A percentile compares a stretch with the other conserved stretches of the same genome.
Conservation (phyloP, 2,797 vertebrate genomes). For the Selene dorsalis region DNA sequence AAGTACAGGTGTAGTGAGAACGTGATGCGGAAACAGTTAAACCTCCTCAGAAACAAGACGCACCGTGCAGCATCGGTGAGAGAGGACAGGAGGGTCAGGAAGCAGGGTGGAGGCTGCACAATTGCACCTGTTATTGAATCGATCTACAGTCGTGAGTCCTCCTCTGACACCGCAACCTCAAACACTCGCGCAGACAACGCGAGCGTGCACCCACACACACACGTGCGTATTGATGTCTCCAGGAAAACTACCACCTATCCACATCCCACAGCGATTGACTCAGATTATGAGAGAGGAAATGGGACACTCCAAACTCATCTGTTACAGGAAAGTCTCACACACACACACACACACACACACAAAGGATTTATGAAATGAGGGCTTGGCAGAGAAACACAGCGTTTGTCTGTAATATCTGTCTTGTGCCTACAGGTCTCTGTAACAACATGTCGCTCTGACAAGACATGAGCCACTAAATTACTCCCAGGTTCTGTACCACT, state of each 20-base stretch:
- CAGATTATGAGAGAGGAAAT: slow-evolving; percentile 61
- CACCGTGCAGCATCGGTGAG: not conserved
- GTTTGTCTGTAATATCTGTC: slow-evolving; percentile 30
- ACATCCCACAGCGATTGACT: slow-evolving; percentile 40
- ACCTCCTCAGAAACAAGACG: slow-evolving; percentile 8
- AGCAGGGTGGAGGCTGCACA: slow-evolving; percentile 49
- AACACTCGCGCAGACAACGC: slow-evolving; percentile 24
- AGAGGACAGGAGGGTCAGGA: slow-evolving; percentile 46
- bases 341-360: slow-evolving; percentile 7
- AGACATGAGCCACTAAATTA: slow-evolving; percentile 66
- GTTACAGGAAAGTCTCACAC: slow-evolving; percentile 19
- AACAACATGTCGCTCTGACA: slow-evolving; percentile 46
- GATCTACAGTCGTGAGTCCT: slow-evolving; percentile 61
- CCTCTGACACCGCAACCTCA: slow-evolving; percentile 42
- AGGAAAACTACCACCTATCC: slow-evolving; percentile 47
- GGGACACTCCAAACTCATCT: slow-evolving; percentile 49
- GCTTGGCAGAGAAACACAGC: slow-evolving; percentile 16
- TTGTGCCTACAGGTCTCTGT: slow-evolving; percentile 43
- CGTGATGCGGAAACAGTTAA: slow-evolving; percentile 38
- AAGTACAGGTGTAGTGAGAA: slow-evolving; percentile 36
- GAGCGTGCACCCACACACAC: slow-evolving; percentile 16
- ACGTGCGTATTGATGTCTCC: slow-evolving; percentile 28
- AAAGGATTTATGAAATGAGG: slow-evolving; percentile 51
- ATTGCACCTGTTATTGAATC: slow-evolving; percentile 64
- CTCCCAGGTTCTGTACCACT: slow-evolving; percentile 63